Evolutionary conservation across 1,140 invertebrate genomes (phyloP).

Genomic region (Saccostrea echinata): DNA sequence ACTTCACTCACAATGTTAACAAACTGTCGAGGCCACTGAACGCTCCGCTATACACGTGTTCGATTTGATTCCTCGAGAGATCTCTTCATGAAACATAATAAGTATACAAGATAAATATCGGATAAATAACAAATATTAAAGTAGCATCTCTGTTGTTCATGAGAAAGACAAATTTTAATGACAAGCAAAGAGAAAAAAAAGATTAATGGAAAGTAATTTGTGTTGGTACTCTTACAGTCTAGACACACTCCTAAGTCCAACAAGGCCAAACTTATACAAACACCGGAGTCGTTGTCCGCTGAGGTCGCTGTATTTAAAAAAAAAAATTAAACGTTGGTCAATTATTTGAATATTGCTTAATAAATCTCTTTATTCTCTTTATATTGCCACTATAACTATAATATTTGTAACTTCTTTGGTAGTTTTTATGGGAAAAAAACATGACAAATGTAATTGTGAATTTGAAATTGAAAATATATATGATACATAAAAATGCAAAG

Average conservation of each 20-base stretch:
- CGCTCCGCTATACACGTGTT: slow-evolving; percentile 72
- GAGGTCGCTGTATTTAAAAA: slow-evolving; percentile 59
- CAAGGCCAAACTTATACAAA: slow-evolving; percentile 55
- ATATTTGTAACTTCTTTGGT: too few species aligned
- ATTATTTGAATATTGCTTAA: too few species aligned
- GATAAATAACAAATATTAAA: background rate
- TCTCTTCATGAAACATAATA: slow-evolving; percentile 69
- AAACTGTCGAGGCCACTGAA: slow-evolving; percentile 77
- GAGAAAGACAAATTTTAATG: background rate
- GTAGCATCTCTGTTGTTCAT: background rate
- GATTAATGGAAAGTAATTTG: background rate
- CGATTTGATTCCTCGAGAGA: slow-evolving; percentile 77
- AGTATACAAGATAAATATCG: background rate
- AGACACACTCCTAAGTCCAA: slow-evolving; percentile 57
- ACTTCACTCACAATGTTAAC: slow-evolving; percentile 68
- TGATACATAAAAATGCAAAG: too few species aligned
- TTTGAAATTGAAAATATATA: too few species aligned
- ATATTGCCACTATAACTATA: too few species aligned
- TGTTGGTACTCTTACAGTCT: slow-evolving; percentile 51
- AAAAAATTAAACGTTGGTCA: background rate
- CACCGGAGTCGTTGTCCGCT: slow-evolving; percentile 58
- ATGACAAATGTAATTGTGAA: too few species aligned
- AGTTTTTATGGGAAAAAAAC: too few species aligned
- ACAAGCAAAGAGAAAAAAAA: background rate
- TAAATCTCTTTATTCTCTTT: too few species aligned